Evolutionary conservation across 2,797 vertebrate species (phyloP).

Genomic region (Mus caroli): DNA sequence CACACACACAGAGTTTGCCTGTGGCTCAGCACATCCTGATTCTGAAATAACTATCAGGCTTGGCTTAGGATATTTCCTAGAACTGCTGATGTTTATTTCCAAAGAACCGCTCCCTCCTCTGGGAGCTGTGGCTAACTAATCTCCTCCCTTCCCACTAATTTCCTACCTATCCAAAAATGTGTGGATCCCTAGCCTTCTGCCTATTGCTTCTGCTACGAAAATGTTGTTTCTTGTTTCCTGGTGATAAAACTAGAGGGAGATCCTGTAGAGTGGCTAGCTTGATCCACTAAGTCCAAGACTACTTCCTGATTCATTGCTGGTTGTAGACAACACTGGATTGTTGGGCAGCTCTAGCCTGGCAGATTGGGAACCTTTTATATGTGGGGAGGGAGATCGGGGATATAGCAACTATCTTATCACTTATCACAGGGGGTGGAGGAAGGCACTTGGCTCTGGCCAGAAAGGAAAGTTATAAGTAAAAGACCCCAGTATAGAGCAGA

Average conservation of each 20-base stretch:
- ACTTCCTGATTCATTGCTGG: slow-evolving; percentile 40
- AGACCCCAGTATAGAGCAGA: not conserved
- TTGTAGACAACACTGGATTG: not conserved
- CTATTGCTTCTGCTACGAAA: slow-evolving; percentile 1
- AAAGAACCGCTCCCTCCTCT: slow-evolving; percentile 36
- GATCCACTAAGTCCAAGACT: not conserved
- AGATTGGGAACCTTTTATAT: not conserved
- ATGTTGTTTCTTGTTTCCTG: slow-evolving; percentile 12
- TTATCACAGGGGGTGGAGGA: not conserved
- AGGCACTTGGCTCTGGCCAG: not conserved
- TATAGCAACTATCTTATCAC: not conserved
- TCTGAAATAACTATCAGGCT: slow-evolving; percentile 41
- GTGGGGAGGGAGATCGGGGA: not conserved
- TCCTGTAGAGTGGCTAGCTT: not conserved
- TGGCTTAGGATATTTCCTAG: slow-evolving; percentile 30
- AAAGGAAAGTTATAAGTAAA: slow-evolving; percentile 41
- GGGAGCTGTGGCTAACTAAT: slow-evolving; percentile 32
- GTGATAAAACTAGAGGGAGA: not conserved
- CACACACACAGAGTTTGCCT: not conserved
- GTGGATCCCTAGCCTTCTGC: not conserved
- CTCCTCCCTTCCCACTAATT: not conserved
- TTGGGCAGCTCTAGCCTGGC: not conserved
- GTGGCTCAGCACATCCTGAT: not conserved
- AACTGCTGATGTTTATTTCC: slow-evolving; percentile 50
- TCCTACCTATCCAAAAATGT: not conserved